Evolutionary conservation across 2,113 vertebrate species (phyloP).

Genomic region (Hiodon alosoides): DNA sequence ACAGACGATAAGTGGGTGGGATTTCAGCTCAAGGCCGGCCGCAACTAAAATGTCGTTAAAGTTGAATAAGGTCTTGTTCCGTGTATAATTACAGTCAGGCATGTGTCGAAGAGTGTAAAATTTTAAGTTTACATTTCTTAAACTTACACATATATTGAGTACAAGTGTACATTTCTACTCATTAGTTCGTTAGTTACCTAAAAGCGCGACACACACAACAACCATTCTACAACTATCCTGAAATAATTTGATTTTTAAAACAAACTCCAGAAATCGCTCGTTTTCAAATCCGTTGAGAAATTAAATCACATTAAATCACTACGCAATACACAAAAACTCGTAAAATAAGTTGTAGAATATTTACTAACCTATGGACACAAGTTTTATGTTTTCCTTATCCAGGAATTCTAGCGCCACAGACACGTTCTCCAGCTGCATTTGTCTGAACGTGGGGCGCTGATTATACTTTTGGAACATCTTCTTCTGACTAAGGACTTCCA

Average conservation of each 20-base stretch:
- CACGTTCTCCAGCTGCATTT: conserved; percentile 85
- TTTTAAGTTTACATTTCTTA: not conserved
- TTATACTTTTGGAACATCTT: conserved; percentile 83
- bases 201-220: no score
- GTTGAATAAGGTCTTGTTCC: no score
- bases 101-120: not conserved
- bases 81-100: not conserved
- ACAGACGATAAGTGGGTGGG: no score
- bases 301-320: no score
- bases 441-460: conserved; percentile 77
- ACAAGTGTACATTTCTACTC: no score
- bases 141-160: not conserved
- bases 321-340: no score
- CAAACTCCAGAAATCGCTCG: no score
- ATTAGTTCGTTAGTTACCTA: no score
- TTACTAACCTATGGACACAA: conserved; percentile 76
- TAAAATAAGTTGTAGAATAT: not conserved
- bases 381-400: conserved; percentile 77
- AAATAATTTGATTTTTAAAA: not conserved
- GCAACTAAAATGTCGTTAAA: not conserved
- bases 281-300: no score
- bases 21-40: no score
- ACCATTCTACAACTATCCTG: not conserved
- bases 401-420: conserved; percentile 80
- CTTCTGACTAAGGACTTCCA: conserved; percentile 81